Evolutionary conservation across 2,888 invertebrate species (phyloP), one percentile per base, ranked within the genome.

Genomic region (Myopa testacea): DNA sequence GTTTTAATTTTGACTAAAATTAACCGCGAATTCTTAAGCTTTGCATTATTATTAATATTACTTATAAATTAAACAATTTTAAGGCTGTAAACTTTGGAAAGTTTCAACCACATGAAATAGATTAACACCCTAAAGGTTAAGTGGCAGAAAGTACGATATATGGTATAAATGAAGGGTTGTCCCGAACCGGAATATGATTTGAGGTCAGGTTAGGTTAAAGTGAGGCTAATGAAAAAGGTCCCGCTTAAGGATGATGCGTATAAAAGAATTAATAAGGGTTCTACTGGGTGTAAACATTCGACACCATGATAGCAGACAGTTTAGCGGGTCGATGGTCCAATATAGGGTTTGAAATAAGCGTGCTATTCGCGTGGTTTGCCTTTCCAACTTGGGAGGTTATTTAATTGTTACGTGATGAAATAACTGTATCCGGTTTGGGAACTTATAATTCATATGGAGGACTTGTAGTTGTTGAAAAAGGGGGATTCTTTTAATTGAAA

Each of bases 101-200:
- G 26, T 26, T 26, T 26, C 26, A 26, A 26, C 26, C 26, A 26
- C 26, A 26, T 26, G 26, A 45, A 4, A 67, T 1, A 38, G 19
- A 1, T 40, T n/a, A 5, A n/a, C 8, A 26, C 26, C 26, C 26
- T 10, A 45, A 10, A 19, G 12, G 0, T 34, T 19, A 68, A 34
- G 68, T 45, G 14, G 16, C 37, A 40, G 16, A 70, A n/a, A 6
- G 34, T 34, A 26, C 26, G 26, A 26, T 26, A 26, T 10, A 34
- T 52, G 37, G 10, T n/a, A 6, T 19, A 26, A 14, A n/a, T 16
- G 37, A 38, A 40, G 7, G 38, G 40, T 10, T 58, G 60, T 71
- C 58, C 71, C 71, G 37, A 58, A 38, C n/a, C 34, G 40, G 71
- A 71, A 71, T 58, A 7, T 38, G 34, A 12, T 38, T 58, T 55